Base-by-base conservation (phyloP, 2,113 vertebrate genomes). In the Nesogale talazaci region DNA sequence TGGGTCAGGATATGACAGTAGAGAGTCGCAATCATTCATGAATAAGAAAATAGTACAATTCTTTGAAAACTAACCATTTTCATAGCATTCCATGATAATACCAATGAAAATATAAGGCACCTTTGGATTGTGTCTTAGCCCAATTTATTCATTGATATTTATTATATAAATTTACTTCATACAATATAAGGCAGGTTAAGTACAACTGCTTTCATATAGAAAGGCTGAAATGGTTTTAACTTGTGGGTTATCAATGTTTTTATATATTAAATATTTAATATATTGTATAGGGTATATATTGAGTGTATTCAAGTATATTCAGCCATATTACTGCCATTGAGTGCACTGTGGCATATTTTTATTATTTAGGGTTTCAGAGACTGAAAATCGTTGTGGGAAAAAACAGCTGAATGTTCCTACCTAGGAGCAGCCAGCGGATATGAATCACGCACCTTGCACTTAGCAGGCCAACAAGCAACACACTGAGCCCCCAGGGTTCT, bases 21-120 rank as follows among this genome's bases (percentile, higher is more conserved):
- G 11, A 85, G 34, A 91, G 27, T 19, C 90, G 20, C 82, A 92
- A 56, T 17, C 63, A 59, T 38, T 84, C 56, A 81, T 84, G 61
- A 86, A 69, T 0, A 82, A 12, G 23, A 20, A 76, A 83, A 10
- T 76, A 2, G 23, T 61, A 14, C 36, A 38, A 61, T 25, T 91
- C 72, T 77, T 89, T 15, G 46, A 52, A 52, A 52, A 52, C 14
- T 52, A 52, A 52, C 10, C 10, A 52, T 76, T 57, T 65, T 80
- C 75, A 34, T 70, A 74, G 40, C 84, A 31, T 91, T 67, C 46
- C 10, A 52, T 8, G 56, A 74, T 77, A 72, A 61, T 52, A 76
- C 17, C 63, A 22, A 34, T 16, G 67, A 92, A 90, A 52, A 86
- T 46, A 74, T 70, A 15, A 15, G 2, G 75, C 52, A 27, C 22